These are phyloP conservation scores for Halesus radiatus DNA, from an alignment of 1,140 invertebrate genomes.

Conservation along the genomic window DNA sequence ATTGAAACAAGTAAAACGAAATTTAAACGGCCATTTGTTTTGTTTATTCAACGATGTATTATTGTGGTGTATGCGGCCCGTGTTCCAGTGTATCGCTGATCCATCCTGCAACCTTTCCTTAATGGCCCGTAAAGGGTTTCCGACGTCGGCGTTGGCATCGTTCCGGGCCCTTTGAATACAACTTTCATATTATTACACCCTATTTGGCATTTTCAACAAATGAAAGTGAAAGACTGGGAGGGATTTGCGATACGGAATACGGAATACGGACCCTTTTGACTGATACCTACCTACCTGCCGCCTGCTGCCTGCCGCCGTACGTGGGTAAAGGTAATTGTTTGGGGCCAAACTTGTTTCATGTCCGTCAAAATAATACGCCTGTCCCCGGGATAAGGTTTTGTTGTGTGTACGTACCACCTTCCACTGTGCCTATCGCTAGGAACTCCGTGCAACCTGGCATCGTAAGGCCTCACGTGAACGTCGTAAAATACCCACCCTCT, in stretches of 20 bases:
- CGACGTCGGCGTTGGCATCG: background rate
- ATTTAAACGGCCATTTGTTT: slow-evolving; percentile 33
- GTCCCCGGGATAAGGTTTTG: background rate
- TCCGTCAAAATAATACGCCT: slow-evolving; percentile 20
- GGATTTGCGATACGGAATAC: slow-evolving; percentile 33
- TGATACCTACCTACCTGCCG: background rate
- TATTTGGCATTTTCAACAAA: slow-evolving; percentile 40
- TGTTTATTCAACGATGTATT: slow-evolving; percentile 30
- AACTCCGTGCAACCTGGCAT: background rate
- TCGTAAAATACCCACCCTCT: background rate
- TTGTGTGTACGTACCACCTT: no score
- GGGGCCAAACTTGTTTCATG: slow-evolving; percentile 22
- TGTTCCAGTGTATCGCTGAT: background rate
- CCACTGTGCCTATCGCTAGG: no score
- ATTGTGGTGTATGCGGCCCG: background rate
- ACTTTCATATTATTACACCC: slow-evolving; percentile 42
- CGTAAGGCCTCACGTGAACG: background rate
- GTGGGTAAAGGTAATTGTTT: slow-evolving; percentile 19
- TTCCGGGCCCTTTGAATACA: slow-evolving; percentile 41
- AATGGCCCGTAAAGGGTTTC: slow-evolving; percentile 35
- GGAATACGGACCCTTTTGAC: slow-evolving; percentile 22
- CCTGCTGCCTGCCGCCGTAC: no score
- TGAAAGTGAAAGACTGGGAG: slow-evolving; percentile 6
- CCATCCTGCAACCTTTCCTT: slow-evolving; percentile 27
- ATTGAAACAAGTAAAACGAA: slow-evolving; percentile 26